Percentiles rank a stretch among this genome's conserved stretches.
These are phyloP conservation scores for Rhysida immarginata DNA, from an alignment of 1,140 invertebrate species.

Conservation along the genomic window DNA sequence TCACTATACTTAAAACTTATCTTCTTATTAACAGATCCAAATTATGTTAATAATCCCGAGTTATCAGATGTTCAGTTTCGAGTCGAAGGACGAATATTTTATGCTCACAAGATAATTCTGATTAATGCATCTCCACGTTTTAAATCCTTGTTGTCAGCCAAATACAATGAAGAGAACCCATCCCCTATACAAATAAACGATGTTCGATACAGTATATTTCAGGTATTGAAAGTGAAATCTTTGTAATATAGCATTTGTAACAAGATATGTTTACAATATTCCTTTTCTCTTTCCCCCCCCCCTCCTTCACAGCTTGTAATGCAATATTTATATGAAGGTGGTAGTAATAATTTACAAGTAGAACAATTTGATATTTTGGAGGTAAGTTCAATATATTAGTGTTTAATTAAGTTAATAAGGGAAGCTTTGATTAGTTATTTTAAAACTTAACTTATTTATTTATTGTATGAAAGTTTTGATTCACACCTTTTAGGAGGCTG, in stretches of 20 bases:
- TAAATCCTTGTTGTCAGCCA: conserved; percentile 67
- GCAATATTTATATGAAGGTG: conserved; percentile 82
- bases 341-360: conserved; percentile 50
- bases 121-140: conserved; percentile 75
- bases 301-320: conserved; percentile 59
- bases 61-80: conserved; percentile 78
- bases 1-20: not conserved
- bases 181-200: conserved; percentile 83
- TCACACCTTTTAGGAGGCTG: too few species aligned
- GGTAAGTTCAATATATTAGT: too few species aligned
- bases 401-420: too few species aligned
- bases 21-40: conserved; percentile 48
- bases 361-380: conserved; percentile 66
- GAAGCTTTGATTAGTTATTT: too few species aligned
- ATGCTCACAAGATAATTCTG: conserved; percentile 82
- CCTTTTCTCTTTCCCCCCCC: not conserved
- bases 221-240: conserved; percentile 50
- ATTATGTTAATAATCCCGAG: conserved; percentile 83
- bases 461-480: too few species aligned
- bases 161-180: conserved; percentile 52
- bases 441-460: too few species aligned
- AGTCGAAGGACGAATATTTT: conserved; percentile 79
- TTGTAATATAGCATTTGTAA: too few species aligned
- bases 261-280: too few species aligned
- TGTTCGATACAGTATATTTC: conserved; percentile 78